Percentiles rank a stretch among this genome's conserved stretches.
Evolutionary conservation across 2,797 vertebrate species (phyloP).

Genomic region (Scarus forsteni): DNA sequence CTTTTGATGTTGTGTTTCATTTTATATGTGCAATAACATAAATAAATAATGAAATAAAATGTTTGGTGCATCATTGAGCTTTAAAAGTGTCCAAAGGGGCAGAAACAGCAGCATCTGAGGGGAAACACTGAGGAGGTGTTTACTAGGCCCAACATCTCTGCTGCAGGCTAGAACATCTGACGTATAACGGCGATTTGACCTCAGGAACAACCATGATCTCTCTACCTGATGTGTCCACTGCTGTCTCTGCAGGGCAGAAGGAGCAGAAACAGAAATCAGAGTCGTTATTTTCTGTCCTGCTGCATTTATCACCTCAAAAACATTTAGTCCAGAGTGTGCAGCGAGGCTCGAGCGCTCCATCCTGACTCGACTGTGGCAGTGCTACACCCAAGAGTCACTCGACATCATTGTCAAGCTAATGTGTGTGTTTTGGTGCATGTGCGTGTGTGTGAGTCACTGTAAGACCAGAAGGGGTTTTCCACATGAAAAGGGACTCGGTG

Average conservation of each 20-base stretch:
- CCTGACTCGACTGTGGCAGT: slow-evolving; percentile 30
- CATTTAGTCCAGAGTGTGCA: slow-evolving; percentile 7
- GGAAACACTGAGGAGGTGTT: not conserved
- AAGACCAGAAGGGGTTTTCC: slow-evolving; percentile 80
- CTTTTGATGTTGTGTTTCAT: no score
- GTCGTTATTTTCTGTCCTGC: not conserved
- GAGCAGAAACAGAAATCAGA: not conserved
- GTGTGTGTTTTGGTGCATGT: slow-evolving; percentile 12
- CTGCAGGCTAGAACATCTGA: not conserved
- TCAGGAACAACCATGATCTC: not conserved
- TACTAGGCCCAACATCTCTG: not conserved
- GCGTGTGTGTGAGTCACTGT: slow-evolving; percentile 51
- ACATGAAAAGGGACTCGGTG: slow-evolving; percentile 70
- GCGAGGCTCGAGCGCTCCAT: slow-evolving; percentile 25
- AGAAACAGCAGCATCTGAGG: no score
- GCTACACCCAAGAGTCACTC: slow-evolving; percentile 63
- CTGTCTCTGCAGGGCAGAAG: not conserved
- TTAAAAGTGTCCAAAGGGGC: no score
- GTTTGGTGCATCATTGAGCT: no score
- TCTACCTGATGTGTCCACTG: not conserved
- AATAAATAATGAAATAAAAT: no score
- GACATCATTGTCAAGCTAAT: slow-evolving; percentile 67
- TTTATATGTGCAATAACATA: no score
- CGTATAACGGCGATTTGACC: not conserved
- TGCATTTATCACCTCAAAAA: not conserved